Percentiles rank a stretch among this genome's conserved stretches.
Conservation (phyloP, 2,888 invertebrate genomes). For the Caenorhabditis japonica region DNA sequence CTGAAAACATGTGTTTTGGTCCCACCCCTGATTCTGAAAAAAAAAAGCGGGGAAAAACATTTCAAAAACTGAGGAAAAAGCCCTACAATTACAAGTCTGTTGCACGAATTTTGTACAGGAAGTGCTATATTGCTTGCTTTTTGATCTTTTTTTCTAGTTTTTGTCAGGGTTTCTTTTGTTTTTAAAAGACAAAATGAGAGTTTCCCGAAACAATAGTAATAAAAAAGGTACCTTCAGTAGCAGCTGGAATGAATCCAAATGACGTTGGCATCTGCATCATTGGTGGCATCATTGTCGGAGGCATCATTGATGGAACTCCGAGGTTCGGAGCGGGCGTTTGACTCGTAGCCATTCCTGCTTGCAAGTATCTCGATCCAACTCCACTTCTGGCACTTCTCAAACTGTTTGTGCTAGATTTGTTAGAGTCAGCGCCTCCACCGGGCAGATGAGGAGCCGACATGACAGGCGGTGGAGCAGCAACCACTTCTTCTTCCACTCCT, state of each 20-base stretch:
- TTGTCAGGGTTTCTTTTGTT: too few species aligned
- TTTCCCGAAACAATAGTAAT: too few species aligned
- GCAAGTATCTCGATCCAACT: constrained; percentile 52
- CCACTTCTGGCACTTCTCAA: constrained; percentile 54
- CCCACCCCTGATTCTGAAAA: too few species aligned
- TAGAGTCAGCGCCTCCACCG: constrained; percentile 36
- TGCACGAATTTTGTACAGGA: too few species aligned
- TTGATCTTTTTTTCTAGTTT: too few species aligned
- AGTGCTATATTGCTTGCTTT: too few species aligned
- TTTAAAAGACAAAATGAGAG: too few species aligned
- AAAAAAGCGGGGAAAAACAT: too few species aligned
- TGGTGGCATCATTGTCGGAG: constrained; percentile 33
- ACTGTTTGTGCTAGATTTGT: constrained; percentile 48
- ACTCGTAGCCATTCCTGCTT: constrained; percentile 35
- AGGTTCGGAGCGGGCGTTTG: constrained; percentile 21
- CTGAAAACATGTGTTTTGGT: too few species aligned
- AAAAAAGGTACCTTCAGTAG: constrained; percentile 33
- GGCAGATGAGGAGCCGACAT: constrained; percentile 36
- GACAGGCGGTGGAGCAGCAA: constrained; percentile 62
- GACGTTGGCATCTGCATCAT: constrained; percentile 34
- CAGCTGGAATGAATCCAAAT: constrained; percentile 45
- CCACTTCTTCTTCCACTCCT: constrained; percentile 66
- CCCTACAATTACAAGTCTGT: too few species aligned
- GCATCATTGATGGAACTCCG: constrained; percentile 34
- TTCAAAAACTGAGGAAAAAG: too few species aligned